phyloP scores from a whole-genome alignment of 2,888 invertebrate genomes.

The Molanna angustata region DNA sequence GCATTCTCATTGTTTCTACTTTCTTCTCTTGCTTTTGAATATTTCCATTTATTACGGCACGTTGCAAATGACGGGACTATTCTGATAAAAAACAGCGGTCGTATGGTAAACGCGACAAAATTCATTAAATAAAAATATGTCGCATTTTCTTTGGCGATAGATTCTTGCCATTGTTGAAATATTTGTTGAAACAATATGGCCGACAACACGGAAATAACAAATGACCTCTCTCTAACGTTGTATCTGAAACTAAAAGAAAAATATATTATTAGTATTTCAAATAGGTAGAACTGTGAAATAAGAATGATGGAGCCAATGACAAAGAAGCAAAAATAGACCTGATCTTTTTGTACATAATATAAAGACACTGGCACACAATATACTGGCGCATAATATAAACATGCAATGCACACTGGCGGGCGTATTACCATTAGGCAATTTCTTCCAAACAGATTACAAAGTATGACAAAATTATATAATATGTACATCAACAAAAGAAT shows the following conservation, averaged over 20 bases:
- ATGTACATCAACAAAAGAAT: no score
- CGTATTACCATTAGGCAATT: no score
- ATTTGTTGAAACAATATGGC: slow-evolving; percentile 23
- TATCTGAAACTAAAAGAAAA: slow-evolving; percentile 23
- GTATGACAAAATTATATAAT: no score
- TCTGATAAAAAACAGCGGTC: slow-evolving; percentile 27
- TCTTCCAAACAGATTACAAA: no score
- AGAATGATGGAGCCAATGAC: no score
- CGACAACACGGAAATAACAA: slow-evolving; percentile 10
- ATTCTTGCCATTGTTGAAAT: slow-evolving; percentile 22
- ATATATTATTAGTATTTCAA: neutral
- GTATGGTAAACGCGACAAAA: slow-evolving; percentile 18
- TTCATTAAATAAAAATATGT: slow-evolving; percentile 26
- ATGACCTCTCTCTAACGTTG: slow-evolving; percentile 11
- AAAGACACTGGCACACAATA: no score
- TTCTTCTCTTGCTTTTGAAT: neutral
- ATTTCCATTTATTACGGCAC: slow-evolving; percentile 20
- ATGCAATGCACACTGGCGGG: no score
- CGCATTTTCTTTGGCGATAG: slow-evolving; percentile 22
- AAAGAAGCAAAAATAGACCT: no score
- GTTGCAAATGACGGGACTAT: slow-evolving; percentile 23
- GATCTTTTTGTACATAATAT: no score
- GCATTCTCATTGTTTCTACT: neutral
- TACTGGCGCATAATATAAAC: no score
- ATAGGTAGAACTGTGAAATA: no score